Evolutionary conservation across 2,888 invertebrate genomes (phyloP).

Genomic region (Digitonthophagus gazella): DNA sequence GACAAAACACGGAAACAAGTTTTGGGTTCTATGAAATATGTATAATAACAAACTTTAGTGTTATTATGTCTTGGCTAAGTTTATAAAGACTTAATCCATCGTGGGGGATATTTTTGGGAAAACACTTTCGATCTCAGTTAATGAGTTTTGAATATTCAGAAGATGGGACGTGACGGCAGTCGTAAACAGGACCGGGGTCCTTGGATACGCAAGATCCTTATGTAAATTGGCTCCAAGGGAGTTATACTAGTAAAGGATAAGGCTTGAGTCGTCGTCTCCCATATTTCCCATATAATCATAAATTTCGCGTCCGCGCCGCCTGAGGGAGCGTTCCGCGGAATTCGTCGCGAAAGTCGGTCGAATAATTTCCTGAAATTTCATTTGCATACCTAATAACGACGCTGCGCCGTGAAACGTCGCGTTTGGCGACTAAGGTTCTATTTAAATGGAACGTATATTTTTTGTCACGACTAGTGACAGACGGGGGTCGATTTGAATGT

Average conservation of each 20-base stretch:
- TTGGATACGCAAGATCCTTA: constrained; percentile 29
- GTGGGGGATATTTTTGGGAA: constrained; percentile 9
- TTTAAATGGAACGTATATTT: not conserved
- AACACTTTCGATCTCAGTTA: constrained; percentile 22
- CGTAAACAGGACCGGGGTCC: constrained; percentile 28
- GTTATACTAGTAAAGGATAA: constrained; percentile 23
- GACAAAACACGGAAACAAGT: too few species aligned
- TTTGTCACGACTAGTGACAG: not conserved
- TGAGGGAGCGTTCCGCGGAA: not conserved
- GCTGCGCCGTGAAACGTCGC: not conserved
- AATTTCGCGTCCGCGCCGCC: constrained; percentile 27
- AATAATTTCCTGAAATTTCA: constrained; percentile 13
- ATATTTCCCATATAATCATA: constrained; percentile 35
- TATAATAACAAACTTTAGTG: too few species aligned
- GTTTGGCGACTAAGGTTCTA: not conserved
- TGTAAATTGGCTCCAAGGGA: constrained; percentile 34
- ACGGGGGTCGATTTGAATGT: not conserved
- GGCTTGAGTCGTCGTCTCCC: constrained; percentile 25
- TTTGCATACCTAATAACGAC: constrained; percentile 8
- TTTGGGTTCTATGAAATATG: too few species aligned
- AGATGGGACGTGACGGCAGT: constrained; percentile 19
- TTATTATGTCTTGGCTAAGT: too few species aligned
- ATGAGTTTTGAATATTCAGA: constrained; percentile 25
- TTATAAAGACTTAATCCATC: too few species aligned
- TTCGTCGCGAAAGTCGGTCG: too few species aligned